Evolutionary conservation across 2,888 invertebrate species (phyloP).

Genomic region (Lasioglossum marginatum): DNA sequence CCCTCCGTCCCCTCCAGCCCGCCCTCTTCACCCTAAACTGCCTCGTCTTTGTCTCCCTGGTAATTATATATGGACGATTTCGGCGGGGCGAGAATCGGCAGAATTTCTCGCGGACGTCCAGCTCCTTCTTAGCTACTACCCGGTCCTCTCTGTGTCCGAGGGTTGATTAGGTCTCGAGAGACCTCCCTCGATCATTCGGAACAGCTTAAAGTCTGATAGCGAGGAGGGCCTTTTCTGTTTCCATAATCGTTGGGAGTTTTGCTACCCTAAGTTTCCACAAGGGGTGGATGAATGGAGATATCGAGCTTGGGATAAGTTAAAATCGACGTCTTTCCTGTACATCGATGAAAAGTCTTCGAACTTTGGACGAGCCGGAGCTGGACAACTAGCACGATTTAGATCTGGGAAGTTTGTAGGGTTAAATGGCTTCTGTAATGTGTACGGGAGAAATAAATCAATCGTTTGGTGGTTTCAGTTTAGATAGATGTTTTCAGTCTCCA

Average conservation of each 20-base stretch:
- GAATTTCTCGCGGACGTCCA: constrained; percentile 13
- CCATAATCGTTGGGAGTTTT: not conserved
- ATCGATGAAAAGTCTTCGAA: not conserved
- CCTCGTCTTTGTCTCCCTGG: constrained; percentile 33
- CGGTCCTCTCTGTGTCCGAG: not conserved
- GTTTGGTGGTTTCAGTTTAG: not conserved
- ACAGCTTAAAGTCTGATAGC: not conserved
- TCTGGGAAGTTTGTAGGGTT: not conserved
- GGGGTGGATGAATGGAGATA: not conserved
- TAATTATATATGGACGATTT: constrained; percentile 59
- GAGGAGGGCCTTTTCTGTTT: not conserved
- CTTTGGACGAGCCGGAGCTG: not conserved
- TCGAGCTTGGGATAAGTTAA: not conserved
- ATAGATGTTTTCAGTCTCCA: not conserved
- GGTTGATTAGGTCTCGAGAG: not conserved
- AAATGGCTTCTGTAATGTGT: not conserved
- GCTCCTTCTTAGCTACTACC: not conserved
- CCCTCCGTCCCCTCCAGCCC: not conserved
- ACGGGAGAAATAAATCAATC: not conserved
- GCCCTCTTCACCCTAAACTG: not conserved
- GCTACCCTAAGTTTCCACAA: not conserved
- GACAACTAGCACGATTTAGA: not conserved
- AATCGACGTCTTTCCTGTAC: not conserved
- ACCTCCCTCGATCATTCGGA: not conserved
- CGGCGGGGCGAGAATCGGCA: constrained; percentile 4